Conservation (phyloP, 1,140 invertebrate species). For the Drosophila sulfurigaster region DNA sequence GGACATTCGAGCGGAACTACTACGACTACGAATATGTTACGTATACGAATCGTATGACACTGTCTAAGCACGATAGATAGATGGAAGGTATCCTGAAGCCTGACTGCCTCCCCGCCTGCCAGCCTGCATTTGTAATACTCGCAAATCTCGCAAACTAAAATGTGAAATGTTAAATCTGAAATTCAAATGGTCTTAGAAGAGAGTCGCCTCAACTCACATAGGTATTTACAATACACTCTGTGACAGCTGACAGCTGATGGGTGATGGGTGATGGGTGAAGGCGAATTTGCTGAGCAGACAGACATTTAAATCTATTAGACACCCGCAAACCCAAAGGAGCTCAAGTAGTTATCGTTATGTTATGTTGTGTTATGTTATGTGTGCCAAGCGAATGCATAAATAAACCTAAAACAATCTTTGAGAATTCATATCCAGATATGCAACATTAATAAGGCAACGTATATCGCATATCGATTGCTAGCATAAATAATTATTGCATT, state of each 20-base stretch:
- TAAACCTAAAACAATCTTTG: constrained; percentile 8
- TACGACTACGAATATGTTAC: background rate
- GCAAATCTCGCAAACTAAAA: constrained; percentile 6
- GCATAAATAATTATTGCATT: too few species aligned
- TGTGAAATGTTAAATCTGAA: constrained; percentile 34
- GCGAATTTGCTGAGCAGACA: background rate
- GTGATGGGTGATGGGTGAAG: background rate
- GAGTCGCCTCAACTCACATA: constrained; percentile 24
- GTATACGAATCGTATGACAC: background rate
- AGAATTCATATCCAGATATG: background rate
- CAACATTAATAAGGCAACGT: background rate
- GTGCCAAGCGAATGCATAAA: constrained; percentile 12
- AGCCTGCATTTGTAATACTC: background rate
- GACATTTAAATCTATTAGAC: constrained; percentile 19
- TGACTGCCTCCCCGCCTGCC: background rate
- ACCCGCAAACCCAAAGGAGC: background rate
- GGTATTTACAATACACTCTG: background rate
- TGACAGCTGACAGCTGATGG: constrained; percentile 32
- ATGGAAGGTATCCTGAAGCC: background rate
- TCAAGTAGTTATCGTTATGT: background rate
- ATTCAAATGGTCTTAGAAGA: constrained; percentile 37
- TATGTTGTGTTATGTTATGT: background rate
- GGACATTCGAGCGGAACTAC: constrained; percentile 28
- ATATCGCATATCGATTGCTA: background rate
- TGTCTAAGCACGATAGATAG: background rate